A percentile compares a stretch with the other conserved stretches of the same genome.
These are phyloP conservation scores for Tarsius wallacei DNA, from an alignment of 2,797 vertebrate species.

Conservation along the genomic window DNA sequence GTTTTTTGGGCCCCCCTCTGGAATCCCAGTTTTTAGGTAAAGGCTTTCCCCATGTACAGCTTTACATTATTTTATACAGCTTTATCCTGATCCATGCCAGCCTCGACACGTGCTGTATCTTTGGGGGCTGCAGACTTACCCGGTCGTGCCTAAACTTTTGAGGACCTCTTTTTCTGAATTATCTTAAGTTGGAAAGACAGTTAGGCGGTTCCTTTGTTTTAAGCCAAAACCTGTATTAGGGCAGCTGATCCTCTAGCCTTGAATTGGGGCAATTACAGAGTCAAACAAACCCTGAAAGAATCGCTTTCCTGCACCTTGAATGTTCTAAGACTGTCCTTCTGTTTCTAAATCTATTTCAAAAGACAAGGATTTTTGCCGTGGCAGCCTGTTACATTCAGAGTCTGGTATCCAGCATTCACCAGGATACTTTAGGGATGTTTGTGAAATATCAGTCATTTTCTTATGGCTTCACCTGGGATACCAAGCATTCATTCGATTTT, in stretches of 20 bases:
- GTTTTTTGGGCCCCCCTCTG: background rate
- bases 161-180: background rate
- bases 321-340: background rate
- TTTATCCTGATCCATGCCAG: background rate
- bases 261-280: background rate
- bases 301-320: background rate
- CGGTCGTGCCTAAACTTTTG: background rate
- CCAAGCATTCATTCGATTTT: background rate
- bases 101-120: background rate
- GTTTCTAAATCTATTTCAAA: constrained; percentile 31
- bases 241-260: constrained; percentile 28
- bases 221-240: background rate
- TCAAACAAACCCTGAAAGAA: background rate
- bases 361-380: background rate
- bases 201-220: constrained; percentile 38
- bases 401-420: background rate
- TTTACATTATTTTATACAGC: background rate
- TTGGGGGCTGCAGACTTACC: background rate
- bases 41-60: background rate
- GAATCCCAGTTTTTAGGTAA: background rate
- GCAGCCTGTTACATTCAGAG: background rate
- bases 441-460: constrained; percentile 27
- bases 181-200: background rate
- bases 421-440: background rate
- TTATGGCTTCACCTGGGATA: background rate